A percentile compares a stretch with the other conserved stretches of the same genome.
These are phyloP conservation scores for Myotis yumanensis DNA, from an alignment of 2,113 vertebrate genomes.

Conservation along the genomic window DNA sequence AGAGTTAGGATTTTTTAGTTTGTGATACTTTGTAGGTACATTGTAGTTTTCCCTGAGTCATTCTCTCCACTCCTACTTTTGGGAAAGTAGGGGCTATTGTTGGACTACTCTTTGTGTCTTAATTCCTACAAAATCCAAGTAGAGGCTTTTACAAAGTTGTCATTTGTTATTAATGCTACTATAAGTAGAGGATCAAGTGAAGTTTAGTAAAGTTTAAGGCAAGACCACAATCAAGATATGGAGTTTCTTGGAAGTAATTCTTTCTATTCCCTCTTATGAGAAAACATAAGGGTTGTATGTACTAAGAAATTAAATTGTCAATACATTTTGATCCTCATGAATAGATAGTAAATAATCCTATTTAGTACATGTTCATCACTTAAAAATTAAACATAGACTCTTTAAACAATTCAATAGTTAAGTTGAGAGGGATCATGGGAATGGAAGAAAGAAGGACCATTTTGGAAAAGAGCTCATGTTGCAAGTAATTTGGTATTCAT, in stretches of 20 bases:
- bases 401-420: slow-evolving; percentile 22
- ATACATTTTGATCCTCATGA: slow-evolving; percentile 1
- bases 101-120: not conserved
- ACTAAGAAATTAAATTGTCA: slow-evolving; percentile 2
- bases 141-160: not conserved
- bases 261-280: slow-evolving; percentile 25
- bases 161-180: not conserved
- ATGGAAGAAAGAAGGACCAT: not conserved
- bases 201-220: slow-evolving; percentile 4
- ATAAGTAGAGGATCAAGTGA: not conserved
- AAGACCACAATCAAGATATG: not conserved
- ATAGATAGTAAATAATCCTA: not conserved
- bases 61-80: not conserved
- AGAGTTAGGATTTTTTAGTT: slow-evolving; percentile 7
- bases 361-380: not conserved
- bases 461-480: slow-evolving; percentile 10
- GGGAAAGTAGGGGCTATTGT: not conserved
- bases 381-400: slow-evolving; percentile 17
- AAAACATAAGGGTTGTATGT: slow-evolving; percentile 1
- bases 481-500: slow-evolving; percentile 26
- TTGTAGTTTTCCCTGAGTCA: slow-evolving; percentile 21
- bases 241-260: not conserved
- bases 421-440: not conserved
- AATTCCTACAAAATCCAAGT: slow-evolving; percentile 12
- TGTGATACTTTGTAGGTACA: not conserved